Evolutionary conservation across 2,888 invertebrate species (phyloP).

Genomic region (Rhyacophila evoluta): DNA sequence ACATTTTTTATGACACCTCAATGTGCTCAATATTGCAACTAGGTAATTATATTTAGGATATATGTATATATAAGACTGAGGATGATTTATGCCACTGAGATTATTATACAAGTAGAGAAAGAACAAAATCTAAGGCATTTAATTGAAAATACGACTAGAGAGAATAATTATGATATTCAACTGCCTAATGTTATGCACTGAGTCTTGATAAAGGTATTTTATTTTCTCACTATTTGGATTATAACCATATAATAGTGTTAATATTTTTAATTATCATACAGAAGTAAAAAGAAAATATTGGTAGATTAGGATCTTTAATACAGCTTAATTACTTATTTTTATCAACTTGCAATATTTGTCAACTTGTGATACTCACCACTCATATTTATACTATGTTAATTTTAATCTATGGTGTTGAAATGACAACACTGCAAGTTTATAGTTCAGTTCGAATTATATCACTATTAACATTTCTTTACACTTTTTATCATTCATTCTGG

Average conservation of each 20-base stretch:
- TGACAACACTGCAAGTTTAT: conserved; percentile 15
- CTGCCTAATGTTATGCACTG: neutral
- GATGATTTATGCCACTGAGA: too few relatives aligned
- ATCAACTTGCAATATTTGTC: neutral
- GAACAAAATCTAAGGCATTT: neutral
- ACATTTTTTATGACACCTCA: neutral
- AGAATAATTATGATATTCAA: neutral
- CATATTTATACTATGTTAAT: neutral
- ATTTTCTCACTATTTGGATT: neutral
- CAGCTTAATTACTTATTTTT: too few relatives aligned
- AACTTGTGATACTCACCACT: neutral
- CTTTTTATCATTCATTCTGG: neutral
- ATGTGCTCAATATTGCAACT: neutral
- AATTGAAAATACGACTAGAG: neutral
- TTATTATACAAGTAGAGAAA: too few relatives aligned
- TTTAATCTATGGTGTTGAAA: neutral
- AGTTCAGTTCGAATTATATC: conserved; percentile 11
- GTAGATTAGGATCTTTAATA: too few relatives aligned
- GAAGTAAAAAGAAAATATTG: neutral
- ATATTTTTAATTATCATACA: neutral
- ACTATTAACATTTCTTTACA: neutral
- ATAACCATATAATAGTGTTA: neutral
- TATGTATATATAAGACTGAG: neutral
- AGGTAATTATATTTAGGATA: neutral
- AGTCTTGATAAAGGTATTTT: neutral